These are phyloP conservation scores for Alfaro cultratus DNA, from an alignment of 2,797 vertebrate species.

Conservation along the genomic window DNA sequence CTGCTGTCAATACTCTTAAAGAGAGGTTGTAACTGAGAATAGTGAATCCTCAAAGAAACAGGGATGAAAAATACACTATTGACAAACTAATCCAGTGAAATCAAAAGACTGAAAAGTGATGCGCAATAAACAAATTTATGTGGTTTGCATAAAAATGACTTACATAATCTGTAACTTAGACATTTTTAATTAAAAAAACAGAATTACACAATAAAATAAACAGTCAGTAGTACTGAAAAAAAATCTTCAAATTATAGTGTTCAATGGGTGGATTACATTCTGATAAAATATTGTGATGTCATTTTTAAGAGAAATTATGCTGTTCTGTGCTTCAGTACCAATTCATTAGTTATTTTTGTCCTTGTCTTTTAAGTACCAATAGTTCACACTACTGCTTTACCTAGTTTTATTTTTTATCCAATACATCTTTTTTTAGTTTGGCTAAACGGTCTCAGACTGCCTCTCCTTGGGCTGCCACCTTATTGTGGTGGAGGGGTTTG, in stretches of 20 bases:
- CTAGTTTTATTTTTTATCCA: not conserved
- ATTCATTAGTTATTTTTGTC: not conserved
- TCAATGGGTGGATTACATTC: not conserved
- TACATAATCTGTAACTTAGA: not conserved
- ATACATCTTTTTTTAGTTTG: not conserved
- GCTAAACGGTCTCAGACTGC: not conserved
- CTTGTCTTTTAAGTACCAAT: constrained; percentile 34
- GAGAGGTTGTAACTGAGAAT: constrained; percentile 20
- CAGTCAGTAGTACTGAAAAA: not conserved
- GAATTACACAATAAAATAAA: not conserved
- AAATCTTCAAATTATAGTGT: not conserved
- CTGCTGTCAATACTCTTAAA: constrained; percentile 32
- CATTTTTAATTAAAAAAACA: not conserved
- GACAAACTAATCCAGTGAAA: constrained; percentile 24
- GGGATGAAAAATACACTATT: constrained; percentile 24
- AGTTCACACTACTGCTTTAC: not conserved
- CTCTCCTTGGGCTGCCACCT: too few species aligned
- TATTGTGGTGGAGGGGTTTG: too few species aligned
- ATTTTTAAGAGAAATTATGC: not conserved
- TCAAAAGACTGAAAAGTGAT: constrained; percentile 23
- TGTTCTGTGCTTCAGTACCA: not conserved
- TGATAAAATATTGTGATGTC: not conserved
- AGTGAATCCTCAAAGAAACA: constrained; percentile 21
- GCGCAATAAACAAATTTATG: not conserved
- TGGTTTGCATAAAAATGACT: not conserved